A percentile compares a stretch with the other conserved stretches of the same genome.
phyloP scores from a whole-genome alignment of 2,888 invertebrate genomes.

The Limnephilus marmoratus region DNA sequence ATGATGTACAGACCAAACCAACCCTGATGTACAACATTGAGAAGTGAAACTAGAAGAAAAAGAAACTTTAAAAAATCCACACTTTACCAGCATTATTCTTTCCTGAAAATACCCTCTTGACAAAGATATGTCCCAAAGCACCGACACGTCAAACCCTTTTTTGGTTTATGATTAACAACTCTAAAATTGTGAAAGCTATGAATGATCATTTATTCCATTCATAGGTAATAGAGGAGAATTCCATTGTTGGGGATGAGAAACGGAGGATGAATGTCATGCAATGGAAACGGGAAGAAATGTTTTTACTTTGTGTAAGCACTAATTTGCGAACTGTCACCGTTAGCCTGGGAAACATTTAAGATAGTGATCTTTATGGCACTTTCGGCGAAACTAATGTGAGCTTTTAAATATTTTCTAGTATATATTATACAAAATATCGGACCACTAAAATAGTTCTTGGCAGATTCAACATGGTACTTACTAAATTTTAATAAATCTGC shows the following conservation, averaged over 20 bases:
- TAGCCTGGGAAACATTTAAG: background rate
- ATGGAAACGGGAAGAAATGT: background rate
- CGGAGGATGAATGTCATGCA: background rate
- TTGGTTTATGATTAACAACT: background rate
- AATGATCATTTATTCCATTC: background rate
- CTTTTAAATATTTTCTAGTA: no score
- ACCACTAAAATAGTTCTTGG: no score
- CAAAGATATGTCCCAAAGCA: background rate
- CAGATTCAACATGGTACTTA: no score
- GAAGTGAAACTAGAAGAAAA: no score
- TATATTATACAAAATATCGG: no score
- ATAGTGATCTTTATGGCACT: background rate
- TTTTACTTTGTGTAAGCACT: background rate
- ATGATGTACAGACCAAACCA: no score
- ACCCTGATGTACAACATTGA: no score
- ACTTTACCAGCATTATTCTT: background rate
- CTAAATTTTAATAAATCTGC: no score
- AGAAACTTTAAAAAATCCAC: background rate
- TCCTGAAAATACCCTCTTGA: background rate
- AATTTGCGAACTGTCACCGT: background rate
- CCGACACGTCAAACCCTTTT: background rate
- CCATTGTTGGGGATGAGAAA: background rate
- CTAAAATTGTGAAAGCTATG: background rate
- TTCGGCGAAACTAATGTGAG: background rate
- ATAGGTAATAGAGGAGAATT: background rate